Conservation (phyloP, 2,113 vertebrate genomes). For the Alethe castanea region DNA sequence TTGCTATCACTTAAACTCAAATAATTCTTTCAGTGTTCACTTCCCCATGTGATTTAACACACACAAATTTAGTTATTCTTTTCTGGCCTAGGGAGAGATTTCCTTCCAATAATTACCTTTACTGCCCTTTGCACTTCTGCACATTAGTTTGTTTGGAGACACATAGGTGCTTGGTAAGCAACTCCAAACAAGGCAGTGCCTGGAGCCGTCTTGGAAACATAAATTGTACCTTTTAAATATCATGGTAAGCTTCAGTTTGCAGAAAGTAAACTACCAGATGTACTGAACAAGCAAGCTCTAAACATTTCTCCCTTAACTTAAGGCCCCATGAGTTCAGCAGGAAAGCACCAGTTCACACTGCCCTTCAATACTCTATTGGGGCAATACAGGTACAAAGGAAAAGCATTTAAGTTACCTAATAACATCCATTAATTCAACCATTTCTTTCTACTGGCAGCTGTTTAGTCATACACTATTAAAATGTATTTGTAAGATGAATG, state of each 20-base stretch:
- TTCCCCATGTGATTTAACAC: slow-evolving; percentile 66
- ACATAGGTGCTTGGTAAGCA: slow-evolving; percentile 65
- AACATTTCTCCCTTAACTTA: neutral
- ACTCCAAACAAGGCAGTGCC: slow-evolving; percentile 64
- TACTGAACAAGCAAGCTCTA: neutral
- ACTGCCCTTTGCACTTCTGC: slow-evolving; percentile 74
- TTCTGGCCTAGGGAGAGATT: slow-evolving; percentile 74
- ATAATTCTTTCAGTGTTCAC: slow-evolving; percentile 58
- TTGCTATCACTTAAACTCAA: slow-evolving; percentile 51
- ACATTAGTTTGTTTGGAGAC: slow-evolving; percentile 72
- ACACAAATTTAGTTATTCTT: slow-evolving; percentile 69
- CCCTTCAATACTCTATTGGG: neutral
- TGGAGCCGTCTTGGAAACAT: slow-evolving; percentile 61
- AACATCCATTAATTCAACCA: neutral
- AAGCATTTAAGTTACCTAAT: neutral
- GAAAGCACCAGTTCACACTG: neutral
- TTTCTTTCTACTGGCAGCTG: neutral
- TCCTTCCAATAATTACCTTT: slow-evolving; percentile 77
- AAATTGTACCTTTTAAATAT: slow-evolving; percentile 62
- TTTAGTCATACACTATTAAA: slow-evolving; percentile 6
- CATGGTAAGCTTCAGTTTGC: slow-evolving; percentile 24
- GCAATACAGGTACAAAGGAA: neutral
- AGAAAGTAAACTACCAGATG: neutral
- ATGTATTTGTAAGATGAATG: neutral
- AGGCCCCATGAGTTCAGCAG: neutral